Base-by-base conservation (phyloP, 2,888 invertebrate genomes). In the Cybosia mesomella region DNA sequence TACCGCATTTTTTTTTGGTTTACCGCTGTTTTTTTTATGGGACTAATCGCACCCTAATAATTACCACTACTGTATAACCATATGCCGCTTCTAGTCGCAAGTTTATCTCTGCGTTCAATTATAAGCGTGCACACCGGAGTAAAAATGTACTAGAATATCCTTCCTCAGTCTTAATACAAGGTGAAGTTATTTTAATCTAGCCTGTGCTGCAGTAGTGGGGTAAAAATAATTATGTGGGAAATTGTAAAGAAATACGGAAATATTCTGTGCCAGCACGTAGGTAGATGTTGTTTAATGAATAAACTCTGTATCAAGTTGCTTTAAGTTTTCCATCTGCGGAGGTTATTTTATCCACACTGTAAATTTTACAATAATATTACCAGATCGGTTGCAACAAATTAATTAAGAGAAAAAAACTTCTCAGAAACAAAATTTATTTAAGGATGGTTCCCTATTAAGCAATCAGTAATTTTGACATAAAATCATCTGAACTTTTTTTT, bases 61-160 rank as follows among this genome's bases (percentile, higher is more conserved):
- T n/a, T n/a, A n/a, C n/a, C n/a, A n/a, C n/a, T n/a, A n/a, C n/a
- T n/a, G n/a, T n/a, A n/a, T n/a, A n/a, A n/a, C n/a, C n/a, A n/a
- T n/a, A 15, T 54, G 22, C 22, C 77, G 53, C 72, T 73, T 81
- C 76, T 67, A 64, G 77, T 18, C 9, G 11, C 0, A 24, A 60
- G 58, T n/a, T 53, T 67, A 74, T 2, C 58, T 76, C 76, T 36
- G 22, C 22, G 75, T 72, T 54, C n/a, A 74, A 74, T 76, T 71
- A 81, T 80, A 81, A 83, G 81, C 79, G 80, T 77, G 71, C 77
- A 79, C 72, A 79, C 76, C 72, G 79, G 72, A 79, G 79, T 76
- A 81, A 83, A 85, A 83, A 82, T 72, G 10, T 22, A 63, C 67
- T 70, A 73, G 73, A 64, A 55, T 60, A n/a, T 59, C 59, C 15